These are phyloP conservation scores for Ochotona curzoniae DNA, from an alignment of 2,113 vertebrate species.

Conservation along the genomic window DNA sequence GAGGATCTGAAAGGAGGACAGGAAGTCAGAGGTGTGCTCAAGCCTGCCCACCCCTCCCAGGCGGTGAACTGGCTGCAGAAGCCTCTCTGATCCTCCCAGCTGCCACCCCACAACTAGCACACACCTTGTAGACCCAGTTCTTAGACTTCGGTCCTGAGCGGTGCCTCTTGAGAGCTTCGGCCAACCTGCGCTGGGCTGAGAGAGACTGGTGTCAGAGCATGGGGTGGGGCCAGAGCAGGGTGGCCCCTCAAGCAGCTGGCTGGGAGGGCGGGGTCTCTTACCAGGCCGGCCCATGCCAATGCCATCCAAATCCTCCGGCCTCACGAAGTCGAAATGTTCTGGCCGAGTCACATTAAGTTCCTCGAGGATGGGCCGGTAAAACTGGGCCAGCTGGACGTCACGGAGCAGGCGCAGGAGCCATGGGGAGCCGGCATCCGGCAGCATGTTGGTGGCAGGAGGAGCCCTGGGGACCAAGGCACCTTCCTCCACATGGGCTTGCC, in stretches of 20 bases:
- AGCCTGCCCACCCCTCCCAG: neutral
- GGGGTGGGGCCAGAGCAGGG: neutral
- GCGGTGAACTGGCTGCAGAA: neutral
- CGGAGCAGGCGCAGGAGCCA: constrained; percentile 90
- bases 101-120: neutral
- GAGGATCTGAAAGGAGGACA: constrained; percentile 79
- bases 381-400: constrained; percentile 92
- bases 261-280: constrained; percentile 82
- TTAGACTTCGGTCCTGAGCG: constrained; percentile 77
- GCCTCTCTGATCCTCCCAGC: neutral
- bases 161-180: constrained; percentile 90
- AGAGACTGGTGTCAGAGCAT: constrained; percentile 32
- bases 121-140: constrained; percentile 88
- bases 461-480: neutral
- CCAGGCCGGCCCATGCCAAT: constrained; percentile 94
- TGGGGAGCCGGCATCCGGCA: constrained; percentile 89
- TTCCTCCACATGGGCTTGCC: neutral
- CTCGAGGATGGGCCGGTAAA: constrained; percentile 90
- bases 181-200: constrained; percentile 91
- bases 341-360: constrained; percentile 92
- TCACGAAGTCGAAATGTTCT: constrained; percentile 92
- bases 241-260: no score
- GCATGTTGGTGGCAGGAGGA: constrained; percentile 76
- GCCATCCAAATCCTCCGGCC: constrained; percentile 90
- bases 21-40: neutral